These are phyloP conservation scores for Lepidocolaptes lacrymiger DNA, from an alignment of 2,797 vertebrate species.

Conservation along the genomic window DNA sequence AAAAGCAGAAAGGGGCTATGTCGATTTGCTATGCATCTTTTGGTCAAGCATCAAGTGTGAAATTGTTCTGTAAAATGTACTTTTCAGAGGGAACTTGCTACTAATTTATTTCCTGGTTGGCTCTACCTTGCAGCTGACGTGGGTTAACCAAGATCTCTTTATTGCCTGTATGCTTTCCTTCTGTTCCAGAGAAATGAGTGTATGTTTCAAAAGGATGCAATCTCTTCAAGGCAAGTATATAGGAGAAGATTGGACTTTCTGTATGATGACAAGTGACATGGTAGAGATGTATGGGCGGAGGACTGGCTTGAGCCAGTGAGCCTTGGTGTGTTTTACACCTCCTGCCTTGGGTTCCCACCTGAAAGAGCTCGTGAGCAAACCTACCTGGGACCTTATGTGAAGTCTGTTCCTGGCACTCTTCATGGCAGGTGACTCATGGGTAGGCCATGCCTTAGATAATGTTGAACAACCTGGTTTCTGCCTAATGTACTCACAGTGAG, in stretches of 20 bases:
- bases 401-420: not conserved
- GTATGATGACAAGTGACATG: not conserved
- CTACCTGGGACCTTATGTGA: not conserved
- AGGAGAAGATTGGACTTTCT: not conserved
- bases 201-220: not conserved
- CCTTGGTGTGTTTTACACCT: not conserved
- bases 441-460: not conserved
- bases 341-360: not conserved
- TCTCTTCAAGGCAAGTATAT: not conserved
- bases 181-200: not conserved
- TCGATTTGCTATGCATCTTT: conserved; percentile 46
- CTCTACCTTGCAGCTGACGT: not conserved
- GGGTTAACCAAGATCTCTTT: not conserved
- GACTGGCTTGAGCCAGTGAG: not conserved
- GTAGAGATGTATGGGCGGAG: not conserved
- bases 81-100: not conserved
- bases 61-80: conserved; percentile 49
- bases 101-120: conserved; percentile 32
- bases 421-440: not conserved
- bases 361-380: not conserved
- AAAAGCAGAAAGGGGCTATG: conserved; percentile 18
- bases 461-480: conserved; percentile 3
- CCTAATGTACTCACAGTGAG: conserved; percentile 17
- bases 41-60: conserved; percentile 50
- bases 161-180: not conserved